These are phyloP conservation scores for Cydia strobilella DNA, from an alignment of 1,140 invertebrate species.

Conservation along the genomic window DNA sequence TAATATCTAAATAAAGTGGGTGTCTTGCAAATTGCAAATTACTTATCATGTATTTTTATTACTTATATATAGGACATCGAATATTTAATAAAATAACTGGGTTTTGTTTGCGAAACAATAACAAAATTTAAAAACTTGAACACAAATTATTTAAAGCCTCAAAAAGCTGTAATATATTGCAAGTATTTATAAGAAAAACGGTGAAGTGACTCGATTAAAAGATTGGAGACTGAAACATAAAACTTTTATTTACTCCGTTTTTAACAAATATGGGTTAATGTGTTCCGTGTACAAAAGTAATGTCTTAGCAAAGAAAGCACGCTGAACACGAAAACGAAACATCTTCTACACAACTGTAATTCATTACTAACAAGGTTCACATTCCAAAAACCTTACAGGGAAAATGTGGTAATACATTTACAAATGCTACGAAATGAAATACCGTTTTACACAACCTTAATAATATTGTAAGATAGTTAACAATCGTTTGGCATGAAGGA, in stretches of 20 bases:
- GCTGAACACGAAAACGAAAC: neutral
- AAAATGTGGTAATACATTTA: neutral
- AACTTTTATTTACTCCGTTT: conserved; percentile 48
- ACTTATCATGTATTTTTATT: too few relatives aligned
- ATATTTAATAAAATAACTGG: too few relatives aligned
- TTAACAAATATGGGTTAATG: conserved; percentile 73
- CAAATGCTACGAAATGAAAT: too few relatives aligned
- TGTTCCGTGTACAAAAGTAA: conserved; percentile 56
- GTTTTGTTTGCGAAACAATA: too few relatives aligned
- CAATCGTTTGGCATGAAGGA: conserved; percentile 41
- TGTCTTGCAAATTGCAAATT: too few relatives aligned
- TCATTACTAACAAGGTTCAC: neutral
- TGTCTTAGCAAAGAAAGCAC: conserved; percentile 50
- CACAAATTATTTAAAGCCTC: too few relatives aligned
- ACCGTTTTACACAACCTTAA: neutral
- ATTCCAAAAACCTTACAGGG: neutral
- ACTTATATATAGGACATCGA: too few relatives aligned
- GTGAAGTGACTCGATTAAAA: conserved; percentile 9
- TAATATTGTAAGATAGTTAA: conserved; percentile 38
- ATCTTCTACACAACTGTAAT: neutral
- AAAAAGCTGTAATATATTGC: neutral
- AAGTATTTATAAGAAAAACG: conserved; percentile 4
- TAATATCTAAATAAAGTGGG: too few relatives aligned
- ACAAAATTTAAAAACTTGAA: too few relatives aligned
- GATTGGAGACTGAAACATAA: conserved; percentile 19